Base-by-base conservation (phyloP, 2,113 vertebrate species). In the Petaurus breviceps region DNA sequence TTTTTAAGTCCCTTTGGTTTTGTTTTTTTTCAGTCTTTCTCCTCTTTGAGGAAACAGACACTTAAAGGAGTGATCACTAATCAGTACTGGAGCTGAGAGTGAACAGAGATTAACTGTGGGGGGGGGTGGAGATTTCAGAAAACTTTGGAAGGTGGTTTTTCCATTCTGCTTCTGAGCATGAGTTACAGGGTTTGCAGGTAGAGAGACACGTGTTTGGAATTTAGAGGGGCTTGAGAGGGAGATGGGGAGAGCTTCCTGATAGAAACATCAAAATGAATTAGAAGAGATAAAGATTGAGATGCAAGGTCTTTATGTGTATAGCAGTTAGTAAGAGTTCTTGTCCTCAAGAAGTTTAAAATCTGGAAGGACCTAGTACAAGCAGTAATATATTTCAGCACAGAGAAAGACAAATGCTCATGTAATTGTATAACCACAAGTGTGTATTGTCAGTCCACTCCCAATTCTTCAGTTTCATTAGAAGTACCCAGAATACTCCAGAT, bases 1-100 rank as follows among this genome's bases (percentile, higher is more conserved):
- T 43, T 77, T 94, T n/a, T 95, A 94, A 96, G 51, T 90, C 11
- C 51, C 28, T 68, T 14, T 61, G 89, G 89, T 68, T 90, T 49
- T 49, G 47, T 49, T 49, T 49, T 49, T 49, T 49, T 50, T 91
- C 49, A 9, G 0, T 26, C 43, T 52, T 52, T 91, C 47, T 68
- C 43, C 23, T 89, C 49, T 95, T 95, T 90, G 51, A 97, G 51
- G 77, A 90, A 90, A 0, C 25, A 55, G 93, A 12, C 50, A 0
- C 43, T 77, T 61, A n/a, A n/a, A 22, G 37, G 77, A 14, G 92
- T 54, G n/a, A 43, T 89, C 91, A 47, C 92, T 43, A 11, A 49
- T 12, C 9, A 12, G 0, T 31, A 55, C 49, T 54, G 14, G 57
- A 55, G 50, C 47, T 95, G 92, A 90, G 37, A 19, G n/a, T 84